Conservation (phyloP, 2,888 invertebrate species). For the Idaea straminata region DNA sequence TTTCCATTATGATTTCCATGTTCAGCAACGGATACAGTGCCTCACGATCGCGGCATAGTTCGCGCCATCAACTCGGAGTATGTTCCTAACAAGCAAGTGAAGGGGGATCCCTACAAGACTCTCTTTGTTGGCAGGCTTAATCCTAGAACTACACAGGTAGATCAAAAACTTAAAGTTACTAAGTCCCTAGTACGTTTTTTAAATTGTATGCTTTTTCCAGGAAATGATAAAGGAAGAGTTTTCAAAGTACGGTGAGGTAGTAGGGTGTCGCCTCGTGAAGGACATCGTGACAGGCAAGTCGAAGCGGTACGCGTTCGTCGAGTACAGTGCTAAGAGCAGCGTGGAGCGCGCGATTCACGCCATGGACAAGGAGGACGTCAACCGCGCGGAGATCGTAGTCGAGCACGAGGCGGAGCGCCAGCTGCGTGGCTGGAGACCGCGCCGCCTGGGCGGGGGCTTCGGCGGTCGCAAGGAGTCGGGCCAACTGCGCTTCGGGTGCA, state of each 20-base stretch:
- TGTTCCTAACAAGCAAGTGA: conserved; percentile 82
- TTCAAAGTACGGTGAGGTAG: conserved; percentile 83
- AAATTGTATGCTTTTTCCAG: conserved; percentile 43
- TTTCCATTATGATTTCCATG: conserved; percentile 2
- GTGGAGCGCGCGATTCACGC: conserved; percentile 82
- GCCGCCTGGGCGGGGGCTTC: conserved; percentile 92
- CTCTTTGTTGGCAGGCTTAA: conserved; percentile 88
- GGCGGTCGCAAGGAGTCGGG: conserved; percentile 93
- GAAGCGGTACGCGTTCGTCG: conserved; percentile 92
- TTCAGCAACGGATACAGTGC: conserved; percentile 85
- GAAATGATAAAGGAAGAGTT: conserved; percentile 79
- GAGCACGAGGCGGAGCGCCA: conserved; percentile 88
- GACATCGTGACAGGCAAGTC: conserved; percentile 92
- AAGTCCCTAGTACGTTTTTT: not conserved
- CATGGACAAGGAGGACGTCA: conserved; percentile 81
- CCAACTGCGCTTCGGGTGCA: conserved; percentile 92
- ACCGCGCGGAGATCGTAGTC: conserved; percentile 84
- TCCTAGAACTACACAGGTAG: conserved; percentile 82
- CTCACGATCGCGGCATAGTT: conserved; percentile 89
- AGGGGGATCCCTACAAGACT: conserved; percentile 85
- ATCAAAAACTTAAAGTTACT: not conserved
- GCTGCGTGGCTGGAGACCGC: conserved; percentile 90
- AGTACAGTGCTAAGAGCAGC: conserved; percentile 82
- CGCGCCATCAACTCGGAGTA: conserved; percentile 86
- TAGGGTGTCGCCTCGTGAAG: conserved; percentile 83